Evolutionary conservation across 2,888 invertebrate genomes (phyloP), one percentile per base, ranked within the genome.

Genomic region (Osmoderma eremita): DNA sequence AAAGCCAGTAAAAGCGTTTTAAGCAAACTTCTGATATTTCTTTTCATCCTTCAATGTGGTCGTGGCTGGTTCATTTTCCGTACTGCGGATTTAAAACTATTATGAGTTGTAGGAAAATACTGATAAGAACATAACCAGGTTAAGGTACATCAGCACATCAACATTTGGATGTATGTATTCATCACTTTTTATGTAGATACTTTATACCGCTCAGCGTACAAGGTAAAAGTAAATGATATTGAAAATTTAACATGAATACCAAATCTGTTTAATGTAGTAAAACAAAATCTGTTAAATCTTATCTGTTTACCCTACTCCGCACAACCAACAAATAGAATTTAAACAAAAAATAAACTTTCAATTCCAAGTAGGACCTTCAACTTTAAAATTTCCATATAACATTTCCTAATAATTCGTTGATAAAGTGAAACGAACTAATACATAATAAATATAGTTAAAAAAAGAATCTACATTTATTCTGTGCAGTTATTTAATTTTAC

Each of bases 1-100:
- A 73, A 77, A 39, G 80, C 78, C 36, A 82, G 70, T 58, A 80
- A 65, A 49, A 79, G 65, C 68, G 80, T 81, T 74, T 81, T 82
- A 58, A 79, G 75, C 58, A 82, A 68, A 68, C 76, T 78, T 72
- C 78, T 81, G 63, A 80, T 71, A 70, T 81, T 82, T 65, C 81
- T 77, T 78, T 77, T 79, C 81, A 82, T 81, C 48, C 41, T 65
- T 42, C 49, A 61, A 10, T 61, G 45, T 61, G 30, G 30, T 61
- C 58, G 58, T 36, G 30, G 24, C 45, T 61, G 45, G 45, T 61
- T 45, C 58, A 61, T 61, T 61, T 61, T 61, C 45, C 17, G 13
- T 24, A 61, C 45, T 42, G 24, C 36, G 58, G 12, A 10, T 54
- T 42, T 15, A 17, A 20, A 6, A 42, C 24, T n/a, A 15, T 6